Percentiles rank a stretch among this genome's conserved stretches.
phyloP scores from a whole-genome alignment of 1,140 invertebrate species.

The Steinernema khuongi region DNA sequence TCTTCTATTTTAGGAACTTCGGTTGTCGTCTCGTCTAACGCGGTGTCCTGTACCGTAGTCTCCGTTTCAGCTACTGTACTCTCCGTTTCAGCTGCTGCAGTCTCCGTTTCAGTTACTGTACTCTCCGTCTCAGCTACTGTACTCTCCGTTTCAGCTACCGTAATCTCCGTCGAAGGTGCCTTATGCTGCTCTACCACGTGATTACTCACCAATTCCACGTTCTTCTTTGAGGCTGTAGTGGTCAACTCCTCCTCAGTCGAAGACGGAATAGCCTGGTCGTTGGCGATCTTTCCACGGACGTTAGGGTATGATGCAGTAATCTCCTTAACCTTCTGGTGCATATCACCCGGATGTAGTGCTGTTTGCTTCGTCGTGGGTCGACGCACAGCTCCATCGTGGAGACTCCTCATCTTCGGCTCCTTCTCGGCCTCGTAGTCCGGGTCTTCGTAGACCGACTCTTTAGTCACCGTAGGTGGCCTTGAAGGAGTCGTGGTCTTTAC shows the following conservation, averaged over 20 bases:
- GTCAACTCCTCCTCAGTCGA: neutral
- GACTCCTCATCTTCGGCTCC: neutral
- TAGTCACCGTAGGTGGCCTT: neutral
- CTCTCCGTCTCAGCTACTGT: neutral
- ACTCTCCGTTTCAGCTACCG: neutral
- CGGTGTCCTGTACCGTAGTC: neutral
- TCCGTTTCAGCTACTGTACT: neutral
- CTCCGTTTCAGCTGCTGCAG: neutral
- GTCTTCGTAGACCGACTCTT: constrained; percentile 1
- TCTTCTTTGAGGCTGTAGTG: too few relatives aligned
- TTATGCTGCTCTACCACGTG: too few relatives aligned
- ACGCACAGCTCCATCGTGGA: neutral
- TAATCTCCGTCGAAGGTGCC: too few relatives aligned
- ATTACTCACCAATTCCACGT: too few relatives aligned
- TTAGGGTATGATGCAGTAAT: neutral
- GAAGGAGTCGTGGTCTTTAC: neutral
- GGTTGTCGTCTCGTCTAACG: neutral
- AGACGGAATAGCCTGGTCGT: neutral
- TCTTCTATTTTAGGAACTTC: neutral
- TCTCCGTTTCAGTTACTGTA: neutral
- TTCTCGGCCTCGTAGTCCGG: neutral
- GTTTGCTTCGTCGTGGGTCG: neutral
- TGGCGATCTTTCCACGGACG: neutral
- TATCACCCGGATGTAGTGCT: neutral
- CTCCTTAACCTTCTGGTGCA: neutral